Percentiles rank a stretch among this genome's conserved stretches.
phyloP scores from a whole-genome alignment of 2,113 vertebrate species.

The Pleuronectes platessa region DNA sequence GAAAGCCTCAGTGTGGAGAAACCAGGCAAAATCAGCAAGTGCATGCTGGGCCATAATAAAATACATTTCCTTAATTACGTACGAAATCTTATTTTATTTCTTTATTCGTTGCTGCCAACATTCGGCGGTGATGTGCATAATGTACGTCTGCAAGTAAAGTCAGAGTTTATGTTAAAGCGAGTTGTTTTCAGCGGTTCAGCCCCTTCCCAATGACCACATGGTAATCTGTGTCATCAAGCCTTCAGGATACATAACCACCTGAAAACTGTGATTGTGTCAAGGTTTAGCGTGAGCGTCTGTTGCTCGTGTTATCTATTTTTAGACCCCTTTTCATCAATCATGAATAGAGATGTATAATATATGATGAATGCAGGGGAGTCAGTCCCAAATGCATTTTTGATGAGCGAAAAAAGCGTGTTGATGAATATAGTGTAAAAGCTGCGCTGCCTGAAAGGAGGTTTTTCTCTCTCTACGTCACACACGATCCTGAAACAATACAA shows the following conservation, averaged over 20 bases:
- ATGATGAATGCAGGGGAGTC: constrained; percentile 74
- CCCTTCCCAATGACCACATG: background rate
- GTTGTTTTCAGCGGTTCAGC: constrained; percentile 4
- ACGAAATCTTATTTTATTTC: background rate
- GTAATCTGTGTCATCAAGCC: constrained; percentile 19
- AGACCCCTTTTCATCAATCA: constrained; percentile 76
- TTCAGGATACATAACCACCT: background rate
- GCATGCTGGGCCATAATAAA: too few relatives aligned
- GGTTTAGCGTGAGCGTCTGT: background rate
- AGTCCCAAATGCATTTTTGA: constrained; percentile 78
- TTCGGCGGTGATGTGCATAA: background rate
- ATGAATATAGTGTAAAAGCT: constrained; percentile 55
- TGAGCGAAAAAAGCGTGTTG: constrained; percentile 56
- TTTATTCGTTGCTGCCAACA: constrained; percentile 9
- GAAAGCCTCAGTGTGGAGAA: constrained; percentile 11
- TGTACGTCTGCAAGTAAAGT: background rate
- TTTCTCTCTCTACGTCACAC: background rate
- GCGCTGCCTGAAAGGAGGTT: constrained; percentile 11
- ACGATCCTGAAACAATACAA: background rate
- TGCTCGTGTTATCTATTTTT: constrained; percentile 70
- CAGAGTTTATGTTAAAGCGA: too few relatives aligned
- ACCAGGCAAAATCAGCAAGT: constrained; percentile 26
- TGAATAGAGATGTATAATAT: constrained; percentile 78
- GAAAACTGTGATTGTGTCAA: constrained; percentile 15
- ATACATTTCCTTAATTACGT: background rate